Percentiles rank a stretch among this genome's conserved stretches.
phyloP scores from a whole-genome alignment of 2,888 invertebrate species.

The Hypolimnas misippus region DNA sequence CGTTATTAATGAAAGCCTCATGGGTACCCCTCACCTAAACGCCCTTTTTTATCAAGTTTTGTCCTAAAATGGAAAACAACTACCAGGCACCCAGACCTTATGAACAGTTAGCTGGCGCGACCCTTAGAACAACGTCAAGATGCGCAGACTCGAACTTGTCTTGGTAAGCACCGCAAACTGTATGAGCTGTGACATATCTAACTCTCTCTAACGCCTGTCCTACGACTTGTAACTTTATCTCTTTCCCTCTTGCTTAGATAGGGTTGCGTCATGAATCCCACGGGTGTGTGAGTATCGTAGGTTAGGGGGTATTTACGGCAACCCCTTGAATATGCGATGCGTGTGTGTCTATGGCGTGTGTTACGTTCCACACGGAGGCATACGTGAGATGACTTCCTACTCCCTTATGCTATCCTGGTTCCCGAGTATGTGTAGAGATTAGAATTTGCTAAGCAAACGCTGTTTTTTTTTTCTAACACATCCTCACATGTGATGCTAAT shows the following conservation, averaged over 20 bases:
- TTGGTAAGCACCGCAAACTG: conserved; percentile 57
- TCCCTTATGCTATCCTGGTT: conserved; percentile 71
- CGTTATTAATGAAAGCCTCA: conserved; percentile 19
- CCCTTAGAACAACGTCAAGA: conserved; percentile 75
- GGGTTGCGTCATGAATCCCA: conserved; percentile 55
- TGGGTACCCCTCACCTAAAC: conserved; percentile 35
- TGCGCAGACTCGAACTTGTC: conserved; percentile 76
- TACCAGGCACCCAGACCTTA: conserved; percentile 71
- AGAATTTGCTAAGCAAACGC: conserved; percentile 82
- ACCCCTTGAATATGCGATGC: conserved; percentile 75
- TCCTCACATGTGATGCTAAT: conserved; percentile 57
- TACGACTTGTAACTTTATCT: conserved; percentile 50
- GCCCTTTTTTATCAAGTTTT: conserved; percentile 84
- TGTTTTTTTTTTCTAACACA: conserved; percentile 76
- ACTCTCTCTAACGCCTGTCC: conserved; percentile 69
- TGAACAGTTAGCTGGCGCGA: conserved; percentile 64
- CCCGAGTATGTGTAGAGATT: conserved; percentile 83
- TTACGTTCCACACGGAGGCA: conserved; percentile 67
- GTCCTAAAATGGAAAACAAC: conserved; percentile 84
- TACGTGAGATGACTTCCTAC: conserved; percentile 71
- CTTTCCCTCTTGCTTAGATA: conserved; percentile 64
- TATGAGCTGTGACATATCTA: conserved; percentile 60
- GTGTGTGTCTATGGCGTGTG: conserved; percentile 75
- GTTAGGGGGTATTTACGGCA: conserved; percentile 65
- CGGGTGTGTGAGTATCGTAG: conserved; percentile 61